phyloP scores from a whole-genome alignment of 2,888 invertebrate species.

The Meteorus cinctellus region DNA sequence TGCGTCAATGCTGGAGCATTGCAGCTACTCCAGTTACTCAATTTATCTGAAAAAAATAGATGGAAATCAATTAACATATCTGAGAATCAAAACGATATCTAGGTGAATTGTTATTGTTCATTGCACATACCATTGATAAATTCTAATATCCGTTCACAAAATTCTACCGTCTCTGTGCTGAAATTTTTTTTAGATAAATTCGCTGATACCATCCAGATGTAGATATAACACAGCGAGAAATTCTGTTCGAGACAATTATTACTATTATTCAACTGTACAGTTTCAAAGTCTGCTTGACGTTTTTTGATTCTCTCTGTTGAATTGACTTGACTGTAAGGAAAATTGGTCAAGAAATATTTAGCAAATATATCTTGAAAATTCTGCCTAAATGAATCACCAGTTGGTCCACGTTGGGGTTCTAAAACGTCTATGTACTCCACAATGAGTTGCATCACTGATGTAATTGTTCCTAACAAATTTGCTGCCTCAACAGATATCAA shows the following conservation, averaged over 20 bases:
- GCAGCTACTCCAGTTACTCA: constrained; percentile 58
- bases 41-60: constrained; percentile 57
- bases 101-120: constrained; percentile 47
- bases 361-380: constrained; percentile 76
- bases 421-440: constrained; percentile 74
- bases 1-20: constrained; percentile 55
- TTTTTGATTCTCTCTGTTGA: constrained; percentile 64
- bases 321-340: constrained; percentile 77
- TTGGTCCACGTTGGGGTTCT: constrained; percentile 51
- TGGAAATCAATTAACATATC: constrained; percentile 52
- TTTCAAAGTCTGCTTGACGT: constrained; percentile 71
- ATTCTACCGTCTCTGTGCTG: constrained; percentile 70
- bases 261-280: constrained; percentile 70
- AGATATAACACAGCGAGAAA: constrained; percentile 74
- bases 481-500: constrained; percentile 79
- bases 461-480: constrained; percentile 78
- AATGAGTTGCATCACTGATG: constrained; percentile 79
- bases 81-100: constrained; percentile 52
- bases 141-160: constrained; percentile 69
- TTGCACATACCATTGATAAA: constrained; percentile 75
- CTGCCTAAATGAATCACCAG: constrained; percentile 74
- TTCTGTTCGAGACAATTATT: constrained; percentile 76
- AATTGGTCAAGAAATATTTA: constrained; percentile 76
- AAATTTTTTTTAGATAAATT: constrained; percentile 74
- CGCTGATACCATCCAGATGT: constrained; percentile 72